A percentile compares a stretch with the other conserved stretches of the same genome.
Evolutionary conservation across 2,113 vertebrate species (phyloP).

Genomic region (Oryzias melastigma): DNA sequence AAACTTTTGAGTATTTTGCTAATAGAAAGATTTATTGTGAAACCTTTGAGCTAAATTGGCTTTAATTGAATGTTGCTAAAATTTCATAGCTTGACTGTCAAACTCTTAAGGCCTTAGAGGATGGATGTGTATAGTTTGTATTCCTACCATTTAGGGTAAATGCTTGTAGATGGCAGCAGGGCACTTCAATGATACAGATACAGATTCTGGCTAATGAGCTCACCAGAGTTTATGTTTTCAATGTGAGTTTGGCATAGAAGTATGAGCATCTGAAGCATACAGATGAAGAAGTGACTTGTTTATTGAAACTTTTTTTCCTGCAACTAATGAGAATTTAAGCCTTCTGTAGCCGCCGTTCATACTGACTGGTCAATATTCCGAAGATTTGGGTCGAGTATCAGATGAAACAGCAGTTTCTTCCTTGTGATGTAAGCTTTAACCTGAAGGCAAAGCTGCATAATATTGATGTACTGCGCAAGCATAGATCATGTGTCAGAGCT

Average conservation of each 20-base stretch:
- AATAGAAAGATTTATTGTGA: too few relatives aligned
- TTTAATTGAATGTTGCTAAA: constrained; percentile 8
- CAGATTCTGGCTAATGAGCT: constrained; percentile 17
- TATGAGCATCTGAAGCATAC: constrained; percentile 6
- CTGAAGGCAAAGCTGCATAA: constrained; percentile 40
- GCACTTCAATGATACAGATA: constrained; percentile 2
- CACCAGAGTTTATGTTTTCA: not conserved
- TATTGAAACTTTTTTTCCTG: not conserved
- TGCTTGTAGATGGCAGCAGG: constrained; percentile 15
- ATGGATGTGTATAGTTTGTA: constrained; percentile 11
- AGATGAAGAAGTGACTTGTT: constrained; percentile 9
- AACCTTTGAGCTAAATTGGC: not conserved
- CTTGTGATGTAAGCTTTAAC: constrained; percentile 35
- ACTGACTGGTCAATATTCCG: constrained; percentile 21
- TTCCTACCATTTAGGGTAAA: constrained; percentile 13
- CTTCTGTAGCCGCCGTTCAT: constrained; percentile 7
- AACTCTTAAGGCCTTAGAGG: constrained; percentile 13
- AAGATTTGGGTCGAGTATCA: constrained; percentile 27
- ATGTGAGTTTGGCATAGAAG: not conserved
- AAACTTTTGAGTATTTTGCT: too few relatives aligned
- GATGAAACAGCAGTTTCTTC: constrained; percentile 40
- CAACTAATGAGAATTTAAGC: constrained; percentile 5
- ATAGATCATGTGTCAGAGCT: constrained; percentile 35
- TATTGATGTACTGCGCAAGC: constrained; percentile 40
- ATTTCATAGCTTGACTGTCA: constrained; percentile 1